These are phyloP conservation scores for Atrichornis clamosus DNA, from an alignment of 2,113 vertebrate genomes.

Conservation along the genomic window DNA sequence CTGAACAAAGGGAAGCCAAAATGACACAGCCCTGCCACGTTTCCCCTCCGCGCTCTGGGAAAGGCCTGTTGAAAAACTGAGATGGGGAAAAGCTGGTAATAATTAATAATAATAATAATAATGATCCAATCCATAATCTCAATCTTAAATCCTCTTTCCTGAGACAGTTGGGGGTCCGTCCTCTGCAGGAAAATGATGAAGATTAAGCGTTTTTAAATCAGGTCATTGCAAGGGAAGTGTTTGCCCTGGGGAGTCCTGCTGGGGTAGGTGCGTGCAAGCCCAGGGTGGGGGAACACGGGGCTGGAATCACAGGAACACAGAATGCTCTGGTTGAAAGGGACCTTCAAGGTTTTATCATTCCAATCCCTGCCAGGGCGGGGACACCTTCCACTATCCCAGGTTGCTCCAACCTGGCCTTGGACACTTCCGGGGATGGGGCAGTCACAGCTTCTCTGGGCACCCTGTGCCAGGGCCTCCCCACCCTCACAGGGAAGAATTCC, in stretches of 20 bases:
- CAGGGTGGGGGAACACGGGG: neutral
- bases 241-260: neutral
- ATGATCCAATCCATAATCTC: neutral
- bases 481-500: accelerated
- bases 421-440: neutral
- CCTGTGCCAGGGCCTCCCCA: neutral
- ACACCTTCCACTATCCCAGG: neutral
- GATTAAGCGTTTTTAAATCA: constrained; percentile 15
- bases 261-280: neutral
- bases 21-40: neutral
- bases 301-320: neutral
- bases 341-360: accelerated
- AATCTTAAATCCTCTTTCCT: neutral
- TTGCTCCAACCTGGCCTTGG: neutral
- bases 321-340: neutral
- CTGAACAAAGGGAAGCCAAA: neutral
- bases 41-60: neutral
- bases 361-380: neutral
- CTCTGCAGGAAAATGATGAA: neutral
- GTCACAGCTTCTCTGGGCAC: neutral
- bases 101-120: neutral
- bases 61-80: accelerated
- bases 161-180: neutral
- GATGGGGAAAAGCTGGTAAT: neutral
- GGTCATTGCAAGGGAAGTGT: neutral